Percentiles rank a stretch among this genome's conserved stretches.
phyloP scores from a whole-genome alignment of 2,797 vertebrate species.

The Lagorchestes hirsutus region DNA sequence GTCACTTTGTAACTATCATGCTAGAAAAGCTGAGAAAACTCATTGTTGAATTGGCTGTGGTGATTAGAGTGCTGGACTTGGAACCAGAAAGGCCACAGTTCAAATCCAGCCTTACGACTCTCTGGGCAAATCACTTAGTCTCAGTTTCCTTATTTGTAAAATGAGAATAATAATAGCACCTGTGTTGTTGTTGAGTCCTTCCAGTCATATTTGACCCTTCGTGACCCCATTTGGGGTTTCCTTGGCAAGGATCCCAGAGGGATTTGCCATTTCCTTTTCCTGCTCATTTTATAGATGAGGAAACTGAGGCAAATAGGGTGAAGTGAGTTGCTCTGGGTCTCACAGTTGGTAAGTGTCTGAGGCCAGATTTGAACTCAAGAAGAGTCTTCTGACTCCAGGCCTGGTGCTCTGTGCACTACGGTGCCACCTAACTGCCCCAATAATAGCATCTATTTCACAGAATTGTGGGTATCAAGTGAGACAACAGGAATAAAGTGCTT shows the following conservation, averaged over 20 bases:
- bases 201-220: not conserved
- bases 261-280: not conserved
- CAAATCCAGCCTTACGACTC: not conserved
- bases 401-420: too few species aligned
- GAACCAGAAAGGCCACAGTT: not conserved
- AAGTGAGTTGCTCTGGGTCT: not conserved
- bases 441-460: not conserved
- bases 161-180: not conserved
- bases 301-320: too few species aligned
- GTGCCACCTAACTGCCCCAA: not conserved
- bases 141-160: not conserved
- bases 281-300: not conserved
- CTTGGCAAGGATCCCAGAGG: not conserved
- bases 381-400: not conserved
- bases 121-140: too few species aligned
- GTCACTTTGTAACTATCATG: not conserved
- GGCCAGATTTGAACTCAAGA: not conserved
- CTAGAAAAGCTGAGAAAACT: not conserved
- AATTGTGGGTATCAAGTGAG: not conserved
- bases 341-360: not conserved
- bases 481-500: not conserved
- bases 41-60: not conserved
- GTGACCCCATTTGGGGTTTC: not conserved
- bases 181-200: not conserved
- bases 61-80: not conserved